Conservation (phyloP, 2,113 vertebrate genomes). For the Pavo muticus region DNA sequence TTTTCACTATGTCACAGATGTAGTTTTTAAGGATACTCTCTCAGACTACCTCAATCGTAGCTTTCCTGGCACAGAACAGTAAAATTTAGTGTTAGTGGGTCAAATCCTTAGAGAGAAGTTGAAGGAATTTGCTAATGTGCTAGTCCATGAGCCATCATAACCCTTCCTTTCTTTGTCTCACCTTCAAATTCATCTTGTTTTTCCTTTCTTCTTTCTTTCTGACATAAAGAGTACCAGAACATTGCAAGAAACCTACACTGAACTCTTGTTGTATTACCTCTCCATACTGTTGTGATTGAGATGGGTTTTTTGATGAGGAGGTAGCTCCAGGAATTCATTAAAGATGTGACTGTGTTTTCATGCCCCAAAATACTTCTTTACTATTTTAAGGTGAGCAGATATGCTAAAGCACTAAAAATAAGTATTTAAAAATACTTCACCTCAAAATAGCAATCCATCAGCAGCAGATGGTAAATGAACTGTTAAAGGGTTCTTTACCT, state of each 20-base stretch:
- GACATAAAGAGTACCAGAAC: background rate
- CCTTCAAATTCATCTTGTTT: background rate
- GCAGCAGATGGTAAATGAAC: background rate
- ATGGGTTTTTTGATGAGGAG: background rate
- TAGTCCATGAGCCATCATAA: background rate
- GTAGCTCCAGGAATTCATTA: background rate
- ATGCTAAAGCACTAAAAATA: constrained; percentile 49
- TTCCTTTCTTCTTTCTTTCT: background rate
- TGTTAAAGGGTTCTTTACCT: constrained; percentile 22
- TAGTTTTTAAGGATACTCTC: background rate
- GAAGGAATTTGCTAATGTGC: background rate
- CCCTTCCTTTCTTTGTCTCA: background rate
- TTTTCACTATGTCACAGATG: background rate
- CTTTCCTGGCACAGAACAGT: background rate
- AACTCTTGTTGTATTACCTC: background rate
- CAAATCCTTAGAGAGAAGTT: background rate
- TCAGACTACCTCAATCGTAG: background rate
- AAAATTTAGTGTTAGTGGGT: background rate
- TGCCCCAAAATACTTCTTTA: constrained; percentile 28
- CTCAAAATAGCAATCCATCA: background rate
- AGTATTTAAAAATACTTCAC: constrained; percentile 56
- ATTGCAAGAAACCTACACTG: background rate
- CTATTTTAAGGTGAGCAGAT: constrained; percentile 55
- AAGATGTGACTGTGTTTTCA: background rate
- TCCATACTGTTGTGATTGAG: background rate